Conservation (phyloP, 2,888 invertebrate genomes). For the Neria commutata region DNA sequence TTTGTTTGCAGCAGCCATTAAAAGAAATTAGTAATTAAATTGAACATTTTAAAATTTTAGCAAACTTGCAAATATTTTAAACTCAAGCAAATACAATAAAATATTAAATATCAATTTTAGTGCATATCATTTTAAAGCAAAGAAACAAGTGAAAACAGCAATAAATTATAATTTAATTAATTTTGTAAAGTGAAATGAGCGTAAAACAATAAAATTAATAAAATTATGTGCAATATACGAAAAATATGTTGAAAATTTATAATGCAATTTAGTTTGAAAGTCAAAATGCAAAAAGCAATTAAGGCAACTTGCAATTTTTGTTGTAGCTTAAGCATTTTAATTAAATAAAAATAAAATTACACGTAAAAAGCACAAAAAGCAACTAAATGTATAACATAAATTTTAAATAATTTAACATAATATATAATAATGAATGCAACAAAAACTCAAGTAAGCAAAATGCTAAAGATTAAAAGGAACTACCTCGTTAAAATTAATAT, state of each 20-base stretch:
- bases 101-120: constrained; percentile 30
- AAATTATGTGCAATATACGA: background rate
- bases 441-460: constrained; percentile 1
- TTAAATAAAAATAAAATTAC: background rate
- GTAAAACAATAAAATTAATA: background rate
- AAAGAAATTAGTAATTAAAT: no score
- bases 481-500: no score
- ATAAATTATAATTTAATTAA: constrained; percentile 8
- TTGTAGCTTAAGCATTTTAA: background rate
- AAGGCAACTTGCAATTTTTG: background rate
- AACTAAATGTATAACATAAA: background rate
- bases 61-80: no score
- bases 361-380: background rate
- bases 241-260: background rate
- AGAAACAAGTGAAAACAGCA: constrained; percentile 8
- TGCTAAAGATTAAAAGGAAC: background rate
- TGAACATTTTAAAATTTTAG: no score
- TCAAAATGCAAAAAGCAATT: background rate
- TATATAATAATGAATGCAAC: no score
- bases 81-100: constrained; percentile 7
- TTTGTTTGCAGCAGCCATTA: no score
- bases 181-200: background rate
- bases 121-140: constrained; percentile 31
- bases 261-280: background rate
- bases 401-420: no score